A percentile compares a stretch with the other conserved stretches of the same genome.
phyloP scores from a whole-genome alignment of 2,797 vertebrate species.

The Octomys mimax region DNA sequence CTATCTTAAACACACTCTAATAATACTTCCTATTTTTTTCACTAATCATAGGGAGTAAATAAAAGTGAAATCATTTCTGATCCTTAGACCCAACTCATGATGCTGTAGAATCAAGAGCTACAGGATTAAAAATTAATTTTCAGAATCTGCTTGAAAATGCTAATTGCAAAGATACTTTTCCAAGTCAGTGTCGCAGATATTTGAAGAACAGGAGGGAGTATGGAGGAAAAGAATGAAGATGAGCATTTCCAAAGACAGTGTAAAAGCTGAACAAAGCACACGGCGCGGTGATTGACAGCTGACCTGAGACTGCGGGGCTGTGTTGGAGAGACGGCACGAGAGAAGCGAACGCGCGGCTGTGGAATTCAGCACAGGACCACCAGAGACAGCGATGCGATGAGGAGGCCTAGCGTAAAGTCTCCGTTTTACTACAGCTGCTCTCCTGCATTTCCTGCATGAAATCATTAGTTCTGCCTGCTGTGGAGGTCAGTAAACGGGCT shows the following conservation, averaged over 20 bases:
- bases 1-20: neutral
- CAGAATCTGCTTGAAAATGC: neutral
- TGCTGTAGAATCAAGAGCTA: neutral
- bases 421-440: neutral
- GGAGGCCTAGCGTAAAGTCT: neutral
- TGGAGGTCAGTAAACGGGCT: neutral
- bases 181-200: neutral
- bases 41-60: conserved; percentile 51
- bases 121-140: neutral
- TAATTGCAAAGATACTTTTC: neutral
- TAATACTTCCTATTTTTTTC: neutral
- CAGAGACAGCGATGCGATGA: neutral
- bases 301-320: too few relatives aligned
- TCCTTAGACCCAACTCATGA: neutral
- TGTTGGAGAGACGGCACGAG: too few relatives aligned
- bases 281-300: neutral
- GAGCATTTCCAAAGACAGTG: neutral
- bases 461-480: neutral
- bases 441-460: neutral
- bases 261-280: neutral
- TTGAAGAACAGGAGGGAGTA: neutral
- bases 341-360: neutral
- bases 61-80: neutral
- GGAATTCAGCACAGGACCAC: neutral
- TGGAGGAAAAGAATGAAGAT: too few relatives aligned